These are phyloP conservation scores for Elysia crispata DNA, from an alignment of 2,888 invertebrate genomes.

Conservation along the genomic window DNA sequence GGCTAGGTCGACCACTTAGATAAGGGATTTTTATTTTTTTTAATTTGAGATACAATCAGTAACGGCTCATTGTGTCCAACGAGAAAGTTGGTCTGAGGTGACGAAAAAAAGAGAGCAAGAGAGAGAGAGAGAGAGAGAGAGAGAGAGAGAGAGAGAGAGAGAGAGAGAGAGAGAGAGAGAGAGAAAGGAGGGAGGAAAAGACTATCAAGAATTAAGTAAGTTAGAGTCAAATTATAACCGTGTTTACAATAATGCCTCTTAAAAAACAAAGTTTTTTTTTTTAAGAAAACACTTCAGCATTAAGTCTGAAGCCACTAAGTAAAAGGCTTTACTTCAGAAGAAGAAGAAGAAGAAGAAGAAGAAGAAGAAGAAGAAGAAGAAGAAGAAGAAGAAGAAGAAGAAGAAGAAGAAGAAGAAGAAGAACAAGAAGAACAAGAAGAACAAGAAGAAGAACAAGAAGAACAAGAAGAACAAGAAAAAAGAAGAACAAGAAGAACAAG, in stretches of 20 bases:
- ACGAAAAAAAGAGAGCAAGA: slow-evolving; percentile 3
- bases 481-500: background rate
- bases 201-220: too few species aligned
- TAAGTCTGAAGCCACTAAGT: too few species aligned
- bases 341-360: slow-evolving; percentile 5
- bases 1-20: too few species aligned
- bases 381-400: background rate
- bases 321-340: too few species aligned
- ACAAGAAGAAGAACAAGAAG: background rate
- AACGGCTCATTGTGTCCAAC: too few species aligned
- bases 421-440: background rate
- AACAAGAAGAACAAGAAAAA: background rate
- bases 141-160: slow-evolving; percentile 7
- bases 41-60: too few species aligned
- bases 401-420: background rate
- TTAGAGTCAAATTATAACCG: too few species aligned
- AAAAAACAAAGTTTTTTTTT: too few species aligned
- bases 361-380: background rate
- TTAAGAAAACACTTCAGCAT: too few species aligned
- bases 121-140: slow-evolving; percentile 34
- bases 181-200: background rate
- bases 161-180: slow-evolving; percentile 18
- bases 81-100: too few species aligned
- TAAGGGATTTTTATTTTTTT: too few species aligned
- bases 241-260: too few species aligned